Base-by-base conservation (phyloP, 2,888 invertebrate species). In the Chromoteleia sp. region DNA sequence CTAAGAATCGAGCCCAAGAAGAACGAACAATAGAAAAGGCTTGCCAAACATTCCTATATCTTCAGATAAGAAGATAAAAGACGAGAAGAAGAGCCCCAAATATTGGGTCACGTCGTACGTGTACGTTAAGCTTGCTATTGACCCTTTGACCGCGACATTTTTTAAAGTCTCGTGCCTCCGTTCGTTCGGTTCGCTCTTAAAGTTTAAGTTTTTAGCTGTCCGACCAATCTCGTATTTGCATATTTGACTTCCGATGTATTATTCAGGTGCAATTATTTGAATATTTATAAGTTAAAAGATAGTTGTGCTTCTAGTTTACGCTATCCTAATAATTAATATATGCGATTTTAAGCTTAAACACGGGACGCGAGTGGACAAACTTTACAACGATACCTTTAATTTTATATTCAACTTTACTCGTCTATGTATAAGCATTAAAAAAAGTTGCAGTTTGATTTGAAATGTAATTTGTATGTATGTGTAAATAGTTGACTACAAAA, bases 41-140 rank as follows among this genome's bases (percentile, higher is more conserved):
- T 74, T 19, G 59, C 15, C 17, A 36, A 39, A 65, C 58, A 75
- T 58, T 65, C 10, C 48, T 48, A 14, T 67, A 67, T 75, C 59
- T 75, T 12, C 17, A 61, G 73, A 75, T 56, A 39, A 59, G 75
- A 67, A 50, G 75, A 75, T 75, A 59, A 75, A 58, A 75, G 63
- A 56, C 63, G 39, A 65, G 36, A 43, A 39, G 25, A 67, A 7
- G 12, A 33, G 33, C 33, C 30, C 29, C 39, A 58, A 67, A 63
- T 67, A 75, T 58, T 75, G 52, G 75, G 67, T 75, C 75, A 67
- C 39, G 54, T 63, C 39, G 29, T 19, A 45, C 12, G 36, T 63
- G 43, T 30, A 75, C 15, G 56, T 21, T 52, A 48, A 65, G 58
- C 59, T 41, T 59, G 54, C 58, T 52, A 67, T 67, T 75, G 67